A percentile compares a stretch with the other conserved stretches of the same genome.
These are phyloP conservation scores for Eupleurogrammus muticus DNA, from an alignment of 2,797 vertebrate species.

Conservation along the genomic window DNA sequence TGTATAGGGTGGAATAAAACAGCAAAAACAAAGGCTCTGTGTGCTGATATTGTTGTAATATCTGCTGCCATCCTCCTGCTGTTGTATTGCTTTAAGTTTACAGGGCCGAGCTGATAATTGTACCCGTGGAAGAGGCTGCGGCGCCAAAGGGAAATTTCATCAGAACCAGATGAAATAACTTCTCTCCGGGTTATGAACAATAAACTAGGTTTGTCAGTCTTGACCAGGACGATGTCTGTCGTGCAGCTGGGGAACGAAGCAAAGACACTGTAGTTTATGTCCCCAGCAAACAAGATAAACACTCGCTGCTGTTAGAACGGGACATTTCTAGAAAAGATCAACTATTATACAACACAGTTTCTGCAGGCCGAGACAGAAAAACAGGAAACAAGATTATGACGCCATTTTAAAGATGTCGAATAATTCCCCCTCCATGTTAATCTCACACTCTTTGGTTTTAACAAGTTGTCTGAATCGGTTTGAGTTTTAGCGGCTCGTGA, in stretches of 20 bases:
- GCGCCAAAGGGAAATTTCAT: constrained; percentile 43
- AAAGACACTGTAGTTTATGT: not conserved
- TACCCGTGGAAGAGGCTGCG: constrained; percentile 44
- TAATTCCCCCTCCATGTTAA: not conserved
- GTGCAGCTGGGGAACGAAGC: not conserved
- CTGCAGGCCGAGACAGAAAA: too few species aligned
- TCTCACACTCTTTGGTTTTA: constrained; percentile 6
- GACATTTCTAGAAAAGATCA: not conserved
- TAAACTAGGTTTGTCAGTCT: constrained; percentile 44
- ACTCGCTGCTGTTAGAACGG: too few species aligned
- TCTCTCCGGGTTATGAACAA: constrained; percentile 54
- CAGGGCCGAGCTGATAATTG: constrained; percentile 59
- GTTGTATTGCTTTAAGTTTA: constrained; percentile 54
- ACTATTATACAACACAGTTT: not conserved
- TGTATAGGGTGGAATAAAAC: constrained; percentile 18
- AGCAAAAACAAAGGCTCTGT: constrained; percentile 10
- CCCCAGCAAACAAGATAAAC: not conserved
- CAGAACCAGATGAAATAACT: constrained; percentile 57
- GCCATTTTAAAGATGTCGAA: constrained; percentile 26
- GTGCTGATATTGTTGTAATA: constrained; percentile 49
- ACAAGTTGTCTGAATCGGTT: not conserved
- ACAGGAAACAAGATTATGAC: not conserved
- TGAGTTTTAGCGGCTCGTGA: constrained; percentile 8
- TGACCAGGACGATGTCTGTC: constrained; percentile 26
- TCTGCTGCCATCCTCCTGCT: constrained; percentile 45